phyloP scores from a whole-genome alignment of 2,888 invertebrate species.

The Metacarcinus magister region DNA sequence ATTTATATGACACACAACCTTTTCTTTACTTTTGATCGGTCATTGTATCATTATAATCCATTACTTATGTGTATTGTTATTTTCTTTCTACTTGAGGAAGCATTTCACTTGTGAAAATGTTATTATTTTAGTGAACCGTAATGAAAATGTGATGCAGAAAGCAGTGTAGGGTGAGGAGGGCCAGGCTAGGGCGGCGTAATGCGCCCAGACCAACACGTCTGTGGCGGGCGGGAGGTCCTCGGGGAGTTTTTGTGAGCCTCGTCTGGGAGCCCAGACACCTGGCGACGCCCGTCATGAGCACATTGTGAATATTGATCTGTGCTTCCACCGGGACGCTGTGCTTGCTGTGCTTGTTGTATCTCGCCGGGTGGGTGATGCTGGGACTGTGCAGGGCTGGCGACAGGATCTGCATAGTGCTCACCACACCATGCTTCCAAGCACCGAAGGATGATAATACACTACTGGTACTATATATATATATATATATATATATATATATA shows the following conservation, averaged over 20 bases:
- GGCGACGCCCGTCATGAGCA: conserved; percentile 53
- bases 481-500: conserved; percentile 32
- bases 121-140: not conserved
- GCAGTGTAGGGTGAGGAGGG: not conserved
- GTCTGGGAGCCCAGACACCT: conserved; percentile 51
- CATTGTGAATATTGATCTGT: conserved; percentile 51
- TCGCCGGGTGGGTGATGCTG: conserved; percentile 7
- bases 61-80: not conserved
- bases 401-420: no score
- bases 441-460: no score
- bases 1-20: no score
- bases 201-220: conserved; percentile 15
- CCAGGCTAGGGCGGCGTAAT: conserved; percentile 19
- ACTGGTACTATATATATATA: not conserved
- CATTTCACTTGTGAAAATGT: not conserved
- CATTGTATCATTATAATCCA: not conserved
- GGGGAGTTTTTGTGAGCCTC: conserved; percentile 22
- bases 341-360: conserved; percentile 37
- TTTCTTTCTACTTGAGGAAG: not conserved
- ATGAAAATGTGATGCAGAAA: not conserved
- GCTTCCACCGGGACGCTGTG: conserved; percentile 36
- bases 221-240: conserved; percentile 35
- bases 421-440: no score
- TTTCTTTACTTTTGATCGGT: no score
- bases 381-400: not conserved